These are phyloP conservation scores for Mastigias papua DNA, from an alignment of 30 jellyfish, hydroid and myxozoan species.

Conservation along the genomic window DNA sequence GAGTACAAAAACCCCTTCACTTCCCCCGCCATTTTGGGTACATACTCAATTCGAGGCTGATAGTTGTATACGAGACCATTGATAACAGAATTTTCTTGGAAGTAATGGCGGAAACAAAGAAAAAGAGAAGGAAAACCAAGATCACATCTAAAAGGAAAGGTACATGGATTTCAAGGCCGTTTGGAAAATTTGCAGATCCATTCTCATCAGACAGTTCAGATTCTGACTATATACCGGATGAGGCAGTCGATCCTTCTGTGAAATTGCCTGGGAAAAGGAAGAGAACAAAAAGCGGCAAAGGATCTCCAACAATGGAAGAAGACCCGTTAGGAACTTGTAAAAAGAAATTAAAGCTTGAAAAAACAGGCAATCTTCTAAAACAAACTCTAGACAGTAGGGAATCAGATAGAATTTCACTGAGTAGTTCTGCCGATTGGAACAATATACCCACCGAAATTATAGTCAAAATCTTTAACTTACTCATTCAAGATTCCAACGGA, in stretches of 20 bases:
- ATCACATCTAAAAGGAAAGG: neutral
- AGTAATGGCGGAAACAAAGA: neutral
- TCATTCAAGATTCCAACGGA: slow-evolving; percentile 12
- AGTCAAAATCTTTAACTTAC: slow-evolving; percentile 35
- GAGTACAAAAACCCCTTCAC: slow-evolving; percentile 91
- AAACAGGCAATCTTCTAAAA: neutral
- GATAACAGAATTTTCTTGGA: too few relatives aligned
- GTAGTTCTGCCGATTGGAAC: slow-evolving; percentile 26
- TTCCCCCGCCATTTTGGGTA: slow-evolving; percentile 92
- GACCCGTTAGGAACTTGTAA: neutral
- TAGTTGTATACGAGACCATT: neutral
- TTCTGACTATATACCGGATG: slow-evolving; percentile 57
- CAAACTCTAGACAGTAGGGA: neutral
- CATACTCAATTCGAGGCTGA: neutral
- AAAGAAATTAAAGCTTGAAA: neutral
- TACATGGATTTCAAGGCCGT: slow-evolving; percentile 25
- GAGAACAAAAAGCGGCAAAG: neutral
- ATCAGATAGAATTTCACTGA: neutral
- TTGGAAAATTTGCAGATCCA: slow-evolving; percentile 58
- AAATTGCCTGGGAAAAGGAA: slow-evolving; percentile 11
- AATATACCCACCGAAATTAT: slow-evolving; percentile 41
- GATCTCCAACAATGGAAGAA: neutral
- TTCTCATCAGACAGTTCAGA: slow-evolving; percentile 66
- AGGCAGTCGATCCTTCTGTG: neutral
- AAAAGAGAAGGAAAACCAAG: neutral